Conservation (phyloP, 1,140 invertebrate genomes). For the Periplaneta americana region DNA sequence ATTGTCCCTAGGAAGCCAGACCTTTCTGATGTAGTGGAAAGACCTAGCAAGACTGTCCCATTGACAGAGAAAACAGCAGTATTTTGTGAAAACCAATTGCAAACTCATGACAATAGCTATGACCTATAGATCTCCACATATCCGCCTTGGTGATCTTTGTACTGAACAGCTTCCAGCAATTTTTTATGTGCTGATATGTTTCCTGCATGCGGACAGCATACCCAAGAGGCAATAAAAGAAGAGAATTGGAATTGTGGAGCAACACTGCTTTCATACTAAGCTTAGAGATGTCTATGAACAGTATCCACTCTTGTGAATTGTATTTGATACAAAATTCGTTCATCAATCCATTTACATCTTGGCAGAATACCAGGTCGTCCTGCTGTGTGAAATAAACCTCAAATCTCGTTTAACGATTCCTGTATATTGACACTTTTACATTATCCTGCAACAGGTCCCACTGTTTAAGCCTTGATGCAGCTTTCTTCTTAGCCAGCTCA, state of each 20-base stretch:
- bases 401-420: not conserved
- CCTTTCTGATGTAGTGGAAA: constrained; percentile 18
- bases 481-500: not conserved
- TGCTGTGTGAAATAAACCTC: not conserved
- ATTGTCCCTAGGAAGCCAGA: not conserved
- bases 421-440: not conserved
- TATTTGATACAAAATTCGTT: too few species aligned
- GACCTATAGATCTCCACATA: constrained; percentile 19
- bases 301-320: constrained; percentile 17
- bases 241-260: constrained; percentile 10
- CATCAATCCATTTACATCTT: constrained; percentile 4
- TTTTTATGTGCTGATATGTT: constrained; percentile 7
- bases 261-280: constrained; percentile 18
- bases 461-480: not conserved
- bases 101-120: constrained; percentile 17
- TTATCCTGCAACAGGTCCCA: not conserved
- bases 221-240: constrained; percentile 9
- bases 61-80: constrained; percentile 25
- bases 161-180: not conserved
- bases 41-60: constrained; percentile 24
- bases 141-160: constrained; percentile 3
- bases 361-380: not conserved
- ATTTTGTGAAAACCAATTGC: constrained; percentile 24
- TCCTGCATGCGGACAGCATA: constrained; percentile 15
- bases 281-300: constrained; percentile 19